Evolutionary conservation across 2,888 invertebrate species (phyloP), one percentile per base, ranked within the genome.

Genomic region (Pteria penguin): DNA sequence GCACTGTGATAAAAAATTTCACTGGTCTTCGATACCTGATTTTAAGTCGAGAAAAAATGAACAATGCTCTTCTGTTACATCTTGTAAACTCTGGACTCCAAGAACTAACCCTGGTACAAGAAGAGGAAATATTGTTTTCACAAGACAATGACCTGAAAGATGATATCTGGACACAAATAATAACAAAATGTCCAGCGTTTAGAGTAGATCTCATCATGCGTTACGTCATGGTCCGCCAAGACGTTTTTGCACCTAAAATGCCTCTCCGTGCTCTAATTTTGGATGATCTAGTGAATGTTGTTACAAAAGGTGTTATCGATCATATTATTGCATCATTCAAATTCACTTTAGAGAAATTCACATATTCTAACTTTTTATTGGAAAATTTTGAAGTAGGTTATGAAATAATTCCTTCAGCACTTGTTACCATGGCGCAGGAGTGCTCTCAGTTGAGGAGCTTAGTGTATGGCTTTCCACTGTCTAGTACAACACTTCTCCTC

Each of bases 221-320:
- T 36, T 86, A 78, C 54, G 78, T 86, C 31, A 70, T 84, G 71
- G 84, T 86, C 27, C 83, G 84, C 24, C 84, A 82, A 62, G 84
- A 84, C 60, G 78, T 82, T 2, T 86, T 86, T 76, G 78, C 82
- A 0, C n/a, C 72, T 2, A 76, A 75, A 57, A 83, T 86, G 81
- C 86, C 86, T 2, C 72, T 86, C n/a, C 36, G 82, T 26, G 75
- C 71, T 22, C 75, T 86, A 4, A 76, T 84, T 8, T 72, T 86
- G 11, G 84, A 84, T 75, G 84, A 84, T 72, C 77, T 86, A 54
- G 84, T 82, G 14, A 86, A 86, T 63, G 82, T 84, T 67, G 82
- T 86, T 4, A 86, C 86, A 2, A 84, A 84, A 72, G 86, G 84
- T 8, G 81, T 86, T 18, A 72, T 86, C 33, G 86, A 86, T 67